Evolutionary conservation across 2,888 invertebrate species (phyloP), one percentile per base, ranked within the genome.

Genomic region (Nomada fabriciana): DNA sequence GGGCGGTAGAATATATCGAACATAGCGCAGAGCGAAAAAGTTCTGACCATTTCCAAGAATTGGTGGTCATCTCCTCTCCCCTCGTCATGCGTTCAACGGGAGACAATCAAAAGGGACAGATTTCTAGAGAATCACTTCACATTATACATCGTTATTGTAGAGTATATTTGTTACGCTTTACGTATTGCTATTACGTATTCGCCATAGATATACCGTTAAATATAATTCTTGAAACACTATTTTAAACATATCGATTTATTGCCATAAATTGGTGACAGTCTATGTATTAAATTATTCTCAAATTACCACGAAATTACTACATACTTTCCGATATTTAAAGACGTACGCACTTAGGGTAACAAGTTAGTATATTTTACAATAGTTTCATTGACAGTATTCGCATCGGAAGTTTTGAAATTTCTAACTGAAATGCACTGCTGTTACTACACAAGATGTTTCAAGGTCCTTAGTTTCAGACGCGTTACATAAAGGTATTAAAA

Each of bases 1-100:
- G 69, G 43, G 47, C 47, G n/a, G 29, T 42, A 47, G 53, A 78
- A 75, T 77, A 20, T 65, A 25, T 60, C 20, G 61, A 69, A 75
- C 36, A 69, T 57, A 77, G 69, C 20, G 61, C 55, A 70, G 60
- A 75, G 74, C 50, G 61, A 75, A 79, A 81, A 77, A 64, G 63
- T 68, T 59, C 55, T 55, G 60, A 73, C 65, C 67, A 43, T 65
- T 76, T 86, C 86, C 75, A 53, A 73, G 84, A 86, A 86, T n/a
- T 25, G 36, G 20, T 25, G 36, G 36, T 74, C 69, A 60, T 72
- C 67, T 67, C 55, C 43, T 52, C 43, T 25, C 63, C 55, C 69
- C 43, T 74, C 13, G 65, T 57, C 70, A 29, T 18, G 43, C 53
- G 47, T 59, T 60, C 36, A 70, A 50, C 59, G 55, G 55, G 29